Evolutionary conservation across 2,888 invertebrate genomes (phyloP).

Genomic region (Hedychridium roseum): DNA sequence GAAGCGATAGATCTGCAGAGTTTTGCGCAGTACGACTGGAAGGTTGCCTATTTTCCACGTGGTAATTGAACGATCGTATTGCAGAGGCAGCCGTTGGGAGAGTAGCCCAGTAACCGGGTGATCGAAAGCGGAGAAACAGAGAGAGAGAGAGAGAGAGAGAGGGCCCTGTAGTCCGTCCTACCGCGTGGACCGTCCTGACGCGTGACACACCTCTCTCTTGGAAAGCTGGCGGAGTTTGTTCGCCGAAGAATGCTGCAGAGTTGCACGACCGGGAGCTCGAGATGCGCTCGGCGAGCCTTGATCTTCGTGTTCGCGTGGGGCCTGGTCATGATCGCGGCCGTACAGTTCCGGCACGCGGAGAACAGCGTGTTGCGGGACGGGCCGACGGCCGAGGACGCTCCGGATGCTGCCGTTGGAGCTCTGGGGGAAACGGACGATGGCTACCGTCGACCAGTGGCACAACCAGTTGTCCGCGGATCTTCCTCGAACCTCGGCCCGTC

Average conservation of each 20-base stretch:
- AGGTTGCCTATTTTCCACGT: too few species aligned
- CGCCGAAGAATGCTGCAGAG: slow-evolving; percentile 44
- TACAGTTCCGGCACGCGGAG: slow-evolving; percentile 59
- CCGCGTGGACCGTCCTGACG: too few species aligned
- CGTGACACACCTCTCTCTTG: too few species aligned
- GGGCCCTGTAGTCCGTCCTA: too few species aligned
- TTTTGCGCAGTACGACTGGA: too few species aligned
- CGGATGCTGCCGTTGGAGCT: slow-evolving; percentile 5
- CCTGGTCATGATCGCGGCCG: slow-evolving; percentile 63
- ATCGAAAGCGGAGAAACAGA: slow-evolving; percentile 1
- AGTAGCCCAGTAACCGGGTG: too few species aligned
- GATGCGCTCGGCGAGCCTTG: slow-evolving; percentile 65
- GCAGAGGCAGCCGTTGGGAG: too few species aligned
- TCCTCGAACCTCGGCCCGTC: slow-evolving; percentile 59
- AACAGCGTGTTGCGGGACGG: slow-evolving; percentile 41
- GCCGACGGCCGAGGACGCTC: slow-evolving; percentile 39
- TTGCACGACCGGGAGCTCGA: slow-evolving; percentile 50
- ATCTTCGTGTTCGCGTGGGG: slow-evolving; percentile 64
- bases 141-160: slow-evolving; percentile 8
- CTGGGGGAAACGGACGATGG: slow-evolving; percentile 21
- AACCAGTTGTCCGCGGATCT: too few species aligned
- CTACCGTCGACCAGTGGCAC: too few species aligned
- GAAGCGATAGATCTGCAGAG: too few species aligned
- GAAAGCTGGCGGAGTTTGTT: not conserved
- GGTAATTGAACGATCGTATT: too few species aligned